Evolutionary conservation across 2,888 invertebrate species (phyloP).

Genomic region (Zootermopsis nevadensis): DNA sequence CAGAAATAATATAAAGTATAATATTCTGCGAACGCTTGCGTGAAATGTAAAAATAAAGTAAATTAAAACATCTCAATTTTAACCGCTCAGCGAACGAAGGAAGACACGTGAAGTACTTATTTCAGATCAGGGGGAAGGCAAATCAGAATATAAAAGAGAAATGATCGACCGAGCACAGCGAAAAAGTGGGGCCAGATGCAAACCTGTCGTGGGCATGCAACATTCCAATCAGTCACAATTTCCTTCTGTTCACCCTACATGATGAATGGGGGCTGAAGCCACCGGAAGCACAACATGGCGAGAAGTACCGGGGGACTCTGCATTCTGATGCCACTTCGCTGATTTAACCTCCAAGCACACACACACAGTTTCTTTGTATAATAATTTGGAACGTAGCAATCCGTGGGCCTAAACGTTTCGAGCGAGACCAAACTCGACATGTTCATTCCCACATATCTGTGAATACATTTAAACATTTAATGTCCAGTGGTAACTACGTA

Average conservation of each 20-base stretch:
- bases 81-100: not conserved
- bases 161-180: not conserved
- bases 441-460: too few species aligned
- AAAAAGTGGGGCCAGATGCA: not conserved
- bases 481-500: too few species aligned
- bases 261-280: not conserved
- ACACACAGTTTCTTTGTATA: too few species aligned
- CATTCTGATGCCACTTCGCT: too few species aligned
- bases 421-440: too few species aligned
- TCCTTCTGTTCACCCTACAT: not conserved
- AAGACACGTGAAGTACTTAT: not conserved
- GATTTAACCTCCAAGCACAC: too few species aligned
- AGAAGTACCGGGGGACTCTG: not conserved
- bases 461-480: too few species aligned
- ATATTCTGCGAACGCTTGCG: too few species aligned
- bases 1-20: too few species aligned
- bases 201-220: not conserved
- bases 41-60: not conserved
- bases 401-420: too few species aligned
- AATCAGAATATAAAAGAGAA: not conserved
- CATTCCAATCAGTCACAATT: not conserved
- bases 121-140: not conserved
- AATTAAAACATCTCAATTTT: not conserved
- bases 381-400: too few species aligned
- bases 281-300: not conserved